Evolutionary conservation across 2,888 invertebrate species (phyloP).

Genomic region (Harmothoe impar): DNA sequence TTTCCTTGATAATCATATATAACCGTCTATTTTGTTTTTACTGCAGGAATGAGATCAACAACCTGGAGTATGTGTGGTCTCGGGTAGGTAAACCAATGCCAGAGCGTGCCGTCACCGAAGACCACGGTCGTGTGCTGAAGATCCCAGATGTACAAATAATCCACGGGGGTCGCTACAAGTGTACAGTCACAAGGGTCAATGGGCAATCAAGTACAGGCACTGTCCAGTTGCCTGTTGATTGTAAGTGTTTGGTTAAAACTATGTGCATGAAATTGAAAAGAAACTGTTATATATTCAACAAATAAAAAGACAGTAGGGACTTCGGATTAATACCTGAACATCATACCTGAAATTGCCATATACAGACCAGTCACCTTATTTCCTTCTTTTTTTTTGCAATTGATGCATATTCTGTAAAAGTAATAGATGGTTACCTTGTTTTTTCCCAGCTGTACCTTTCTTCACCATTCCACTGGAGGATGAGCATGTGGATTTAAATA

Average conservation of each 20-base stretch:
- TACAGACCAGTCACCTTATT: too few relatives aligned
- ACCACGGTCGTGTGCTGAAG: slow-evolving; percentile 92
- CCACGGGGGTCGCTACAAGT: slow-evolving; percentile 96
- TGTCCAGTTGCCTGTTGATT: slow-evolving; percentile 68
- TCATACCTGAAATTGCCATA: too few relatives aligned
- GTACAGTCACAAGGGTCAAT: slow-evolving; percentile 89
- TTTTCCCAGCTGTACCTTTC: slow-evolving; percentile 76
- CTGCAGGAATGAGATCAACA: slow-evolving; percentile 59
- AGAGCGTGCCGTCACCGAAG: slow-evolving; percentile 88
- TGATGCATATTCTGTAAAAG: background rate
- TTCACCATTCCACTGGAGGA: slow-evolving; percentile 78
- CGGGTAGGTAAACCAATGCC: slow-evolving; percentile 86
- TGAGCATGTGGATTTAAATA: slow-evolving; percentile 77
- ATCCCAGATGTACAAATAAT: slow-evolving; percentile 94
- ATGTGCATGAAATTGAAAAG: too few relatives aligned
- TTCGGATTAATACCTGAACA: background rate
- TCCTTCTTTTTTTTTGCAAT: too few relatives aligned
- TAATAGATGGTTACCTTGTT: background rate
- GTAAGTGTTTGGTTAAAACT: slow-evolving; percentile 58
- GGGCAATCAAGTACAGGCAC: slow-evolving; percentile 68
- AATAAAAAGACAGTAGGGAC: background rate
- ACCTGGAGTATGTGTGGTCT: slow-evolving; percentile 75
- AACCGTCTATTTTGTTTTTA: background rate
- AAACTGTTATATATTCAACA: too few relatives aligned
- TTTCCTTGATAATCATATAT: too few relatives aligned